Conservation (phyloP, 2,888 invertebrate genomes). For the Meiosimyza platycephala region DNA sequence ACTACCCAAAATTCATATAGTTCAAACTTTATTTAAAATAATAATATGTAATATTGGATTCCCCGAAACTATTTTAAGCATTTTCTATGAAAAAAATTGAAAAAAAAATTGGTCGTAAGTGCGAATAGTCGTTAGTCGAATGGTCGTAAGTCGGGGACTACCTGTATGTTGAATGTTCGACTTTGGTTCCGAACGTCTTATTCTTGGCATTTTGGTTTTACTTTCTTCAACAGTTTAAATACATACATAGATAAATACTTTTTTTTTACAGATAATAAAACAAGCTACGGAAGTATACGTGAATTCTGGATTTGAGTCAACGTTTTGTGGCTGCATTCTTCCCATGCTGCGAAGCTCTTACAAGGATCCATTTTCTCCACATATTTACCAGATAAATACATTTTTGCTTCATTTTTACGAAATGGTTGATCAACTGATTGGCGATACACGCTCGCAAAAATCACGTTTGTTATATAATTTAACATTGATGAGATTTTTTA, state of each 20-base stretch:
- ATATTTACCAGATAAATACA: slow-evolving; percentile 47
- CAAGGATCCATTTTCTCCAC: slow-evolving; percentile 46
- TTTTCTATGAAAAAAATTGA: too few relatives aligned
- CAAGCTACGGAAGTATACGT: slow-evolving; percentile 54
- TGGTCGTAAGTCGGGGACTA: too few relatives aligned
- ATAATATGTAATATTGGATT: too few relatives aligned
- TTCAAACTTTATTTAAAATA: too few relatives aligned
- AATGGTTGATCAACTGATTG: slow-evolving; percentile 46
- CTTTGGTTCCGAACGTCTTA: not conserved
- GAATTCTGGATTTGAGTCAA: slow-evolving; percentile 50
- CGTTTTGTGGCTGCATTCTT: slow-evolving; percentile 54
- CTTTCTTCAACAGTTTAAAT: not conserved
- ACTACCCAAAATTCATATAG: too few relatives aligned
- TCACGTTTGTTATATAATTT: slow-evolving; percentile 52
- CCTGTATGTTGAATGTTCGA: too few relatives aligned
- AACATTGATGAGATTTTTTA: slow-evolving; percentile 56
- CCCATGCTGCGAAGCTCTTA: slow-evolving; percentile 48
- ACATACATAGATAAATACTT: not conserved
- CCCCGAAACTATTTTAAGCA: too few relatives aligned
- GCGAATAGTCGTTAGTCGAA: too few relatives aligned
- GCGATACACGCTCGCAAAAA: slow-evolving; percentile 42
- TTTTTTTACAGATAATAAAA: slow-evolving; percentile 46
- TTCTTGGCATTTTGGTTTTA: too few relatives aligned
- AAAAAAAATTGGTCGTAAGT: too few relatives aligned
- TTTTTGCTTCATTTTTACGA: slow-evolving; percentile 55